Evolutionary conservation across 1,140 invertebrate species (phyloP).

Genomic region (Anastrepha obliqua): DNA sequence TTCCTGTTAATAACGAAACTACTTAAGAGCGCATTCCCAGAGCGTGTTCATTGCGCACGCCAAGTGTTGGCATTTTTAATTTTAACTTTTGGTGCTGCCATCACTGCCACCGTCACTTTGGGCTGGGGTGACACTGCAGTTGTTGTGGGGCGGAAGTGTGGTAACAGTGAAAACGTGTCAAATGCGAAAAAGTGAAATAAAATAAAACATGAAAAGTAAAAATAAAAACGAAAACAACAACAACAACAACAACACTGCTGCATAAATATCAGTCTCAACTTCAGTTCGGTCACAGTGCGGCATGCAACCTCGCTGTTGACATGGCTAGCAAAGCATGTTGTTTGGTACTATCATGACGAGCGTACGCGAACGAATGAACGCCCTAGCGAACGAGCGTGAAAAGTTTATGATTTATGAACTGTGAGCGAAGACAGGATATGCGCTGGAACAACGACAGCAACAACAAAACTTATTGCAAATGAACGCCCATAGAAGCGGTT

Average conservation of each 20-base stretch:
- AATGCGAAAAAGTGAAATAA: neutral
- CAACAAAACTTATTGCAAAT: neutral
- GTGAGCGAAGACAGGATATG: neutral
- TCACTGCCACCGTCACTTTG: neutral
- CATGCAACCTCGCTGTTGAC: neutral
- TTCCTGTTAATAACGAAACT: neutral
- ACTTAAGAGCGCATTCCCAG: neutral
- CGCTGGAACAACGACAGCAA: neutral
- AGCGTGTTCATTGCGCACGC: neutral
- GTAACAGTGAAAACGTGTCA: constrained; percentile 1
- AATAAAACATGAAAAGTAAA: neutral
- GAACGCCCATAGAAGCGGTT: neutral
- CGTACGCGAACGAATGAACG: neutral
- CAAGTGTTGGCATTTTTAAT: constrained; percentile 29
- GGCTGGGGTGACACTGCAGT: neutral
- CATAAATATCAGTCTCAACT: neutral
- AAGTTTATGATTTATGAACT: constrained; percentile 35
- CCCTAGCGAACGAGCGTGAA: neutral
- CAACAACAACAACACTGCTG: neutral
- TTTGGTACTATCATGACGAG: neutral
- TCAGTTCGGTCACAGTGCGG: no score
- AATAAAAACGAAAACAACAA: neutral
- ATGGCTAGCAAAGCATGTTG: neutral
- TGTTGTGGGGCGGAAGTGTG: neutral
- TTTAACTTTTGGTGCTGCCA: neutral